Percentiles rank a stretch among this genome's conserved stretches.
Conservation (phyloP, 2,888 invertebrate species). For the Smittia sp. region DNA sequence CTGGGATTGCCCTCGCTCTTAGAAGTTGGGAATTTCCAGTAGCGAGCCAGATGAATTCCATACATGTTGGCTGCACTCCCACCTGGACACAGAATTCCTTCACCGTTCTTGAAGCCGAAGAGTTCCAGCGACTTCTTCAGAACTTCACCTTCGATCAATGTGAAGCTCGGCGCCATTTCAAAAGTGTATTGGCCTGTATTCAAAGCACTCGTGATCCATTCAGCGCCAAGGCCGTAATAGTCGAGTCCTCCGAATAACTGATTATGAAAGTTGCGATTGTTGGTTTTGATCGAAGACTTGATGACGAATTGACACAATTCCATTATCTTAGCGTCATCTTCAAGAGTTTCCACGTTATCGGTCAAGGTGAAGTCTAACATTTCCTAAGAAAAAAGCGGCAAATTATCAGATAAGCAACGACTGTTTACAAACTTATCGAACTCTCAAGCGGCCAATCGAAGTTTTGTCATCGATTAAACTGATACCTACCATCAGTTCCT, state of each 20-base stretch:
- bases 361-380: constrained; percentile 7
- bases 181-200: constrained; percentile 81
- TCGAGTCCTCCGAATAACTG: constrained; percentile 75
- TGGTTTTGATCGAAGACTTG: constrained; percentile 73
- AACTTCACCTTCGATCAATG: constrained; percentile 68
- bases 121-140: constrained; percentile 59
- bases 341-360: constrained; percentile 16
- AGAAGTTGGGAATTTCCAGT: constrained; percentile 63
- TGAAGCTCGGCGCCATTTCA: constrained; percentile 78
- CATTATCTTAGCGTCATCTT: constrained; percentile 57
- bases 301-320: constrained; percentile 61
- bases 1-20: constrained; percentile 65
- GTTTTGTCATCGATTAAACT: too few relatives aligned
- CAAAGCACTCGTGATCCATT: constrained; percentile 75
- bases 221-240: constrained; percentile 69
- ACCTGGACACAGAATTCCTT: constrained; percentile 76
- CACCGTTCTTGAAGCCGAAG: constrained; percentile 64
- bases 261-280: constrained; percentile 72
- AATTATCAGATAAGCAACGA: neutral
- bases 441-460: too few relatives aligned
- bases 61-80: constrained; percentile 65
- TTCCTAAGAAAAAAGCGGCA: neutral
- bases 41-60: constrained; percentile 71
- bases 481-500: constrained; percentile 64
- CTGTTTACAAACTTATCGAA: neutral